phyloP scores from a whole-genome alignment of 2,888 invertebrate genomes.

The Myopa testacea region DNA sequence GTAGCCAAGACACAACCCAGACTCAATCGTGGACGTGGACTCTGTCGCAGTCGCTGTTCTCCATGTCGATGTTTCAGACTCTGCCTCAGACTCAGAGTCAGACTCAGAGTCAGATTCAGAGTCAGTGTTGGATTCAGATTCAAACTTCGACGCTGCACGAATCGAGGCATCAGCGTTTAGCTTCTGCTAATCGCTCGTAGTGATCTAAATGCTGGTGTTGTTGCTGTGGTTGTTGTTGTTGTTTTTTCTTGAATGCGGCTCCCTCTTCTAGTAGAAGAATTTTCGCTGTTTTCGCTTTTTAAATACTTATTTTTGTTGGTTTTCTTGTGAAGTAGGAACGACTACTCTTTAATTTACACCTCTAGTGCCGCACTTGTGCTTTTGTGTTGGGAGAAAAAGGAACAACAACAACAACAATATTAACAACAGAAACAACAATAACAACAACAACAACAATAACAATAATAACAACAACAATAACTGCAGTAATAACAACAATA shows the following conservation, averaged over 20 bases:
- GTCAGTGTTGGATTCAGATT: neutral
- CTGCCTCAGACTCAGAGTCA: too few relatives aligned
- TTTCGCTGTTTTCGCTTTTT: neutral
- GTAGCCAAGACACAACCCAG: too few relatives aligned
- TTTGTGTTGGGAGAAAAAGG: neutral
- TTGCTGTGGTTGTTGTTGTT: neutral
- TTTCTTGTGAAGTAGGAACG: neutral
- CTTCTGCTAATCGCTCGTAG: slow-evolving; percentile 5
- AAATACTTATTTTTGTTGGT: neutral
- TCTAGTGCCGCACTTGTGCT: slow-evolving; percentile 12
- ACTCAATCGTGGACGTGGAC: too few relatives aligned
- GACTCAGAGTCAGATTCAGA: neutral
- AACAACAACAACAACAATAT: too few relatives aligned
- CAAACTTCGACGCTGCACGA: neutral
- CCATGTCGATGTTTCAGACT: neutral
- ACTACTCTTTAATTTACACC: slow-evolving; percentile 36
- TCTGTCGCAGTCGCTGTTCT: neutral
- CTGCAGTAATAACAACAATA: too few relatives aligned
- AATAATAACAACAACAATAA: neutral
- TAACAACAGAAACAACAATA: neutral
- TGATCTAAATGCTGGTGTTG: slow-evolving; percentile 30
- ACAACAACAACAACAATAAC: too few relatives aligned
- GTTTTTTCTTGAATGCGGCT: neutral
- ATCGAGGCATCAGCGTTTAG: slow-evolving; percentile 17
- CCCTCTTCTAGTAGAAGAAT: neutral